Evolutionary conservation across 2,797 vertebrate genomes (phyloP), one percentile per base, ranked within the genome.

Genomic region (Dryobates pubescens): DNA sequence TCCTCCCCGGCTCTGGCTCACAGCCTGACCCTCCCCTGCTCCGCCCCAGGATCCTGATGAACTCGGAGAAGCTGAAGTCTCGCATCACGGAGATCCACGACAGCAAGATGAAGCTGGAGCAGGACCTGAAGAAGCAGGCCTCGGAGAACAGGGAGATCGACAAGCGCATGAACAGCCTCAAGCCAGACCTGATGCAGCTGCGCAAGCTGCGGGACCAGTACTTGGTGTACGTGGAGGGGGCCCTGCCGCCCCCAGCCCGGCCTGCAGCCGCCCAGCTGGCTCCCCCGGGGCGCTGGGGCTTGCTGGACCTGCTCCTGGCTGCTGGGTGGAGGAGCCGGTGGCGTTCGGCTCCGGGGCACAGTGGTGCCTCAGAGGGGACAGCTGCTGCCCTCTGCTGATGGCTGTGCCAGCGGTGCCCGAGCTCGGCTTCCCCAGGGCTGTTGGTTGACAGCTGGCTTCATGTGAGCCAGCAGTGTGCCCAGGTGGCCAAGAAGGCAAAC

Each of bases 181-280:
- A 98, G 95, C 98, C 98, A 1, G 98, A 99, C 95, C 98, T 99
- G n/a, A 97, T 98, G 97, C 98, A 99, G 97, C 98, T 99, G 86
- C 98, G 98, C 95, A 99, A 98, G 95, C 98, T 99, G 94, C 97
- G 98, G 69, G 99, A 99, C 97, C 99, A 99, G 91, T 99, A 99
- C 82, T 96, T 99, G 36, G 97, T 99, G 99, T 99, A 97, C 85
- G 98, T 97, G 58, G 51, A 1, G 17, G 0, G 4, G 29, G n/a
- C n/a, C 82, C 82, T 19, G 49, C 79, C 32, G 38, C 56, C 32
- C 45, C 59, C 51, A 12, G 76, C 72, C 22, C 4, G 3, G 77
- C 81, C 92, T 17, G 54, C 59, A 69, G 86, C 20, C 0, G 23
- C 9, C 67, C 73, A 9, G 54, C 87, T 84, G 83, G 38, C 26